Evolutionary conservation across 2,113 vertebrate species (phyloP), one percentile per base, ranked within the genome.

Genomic region (Xiphophorus maculatus): DNA sequence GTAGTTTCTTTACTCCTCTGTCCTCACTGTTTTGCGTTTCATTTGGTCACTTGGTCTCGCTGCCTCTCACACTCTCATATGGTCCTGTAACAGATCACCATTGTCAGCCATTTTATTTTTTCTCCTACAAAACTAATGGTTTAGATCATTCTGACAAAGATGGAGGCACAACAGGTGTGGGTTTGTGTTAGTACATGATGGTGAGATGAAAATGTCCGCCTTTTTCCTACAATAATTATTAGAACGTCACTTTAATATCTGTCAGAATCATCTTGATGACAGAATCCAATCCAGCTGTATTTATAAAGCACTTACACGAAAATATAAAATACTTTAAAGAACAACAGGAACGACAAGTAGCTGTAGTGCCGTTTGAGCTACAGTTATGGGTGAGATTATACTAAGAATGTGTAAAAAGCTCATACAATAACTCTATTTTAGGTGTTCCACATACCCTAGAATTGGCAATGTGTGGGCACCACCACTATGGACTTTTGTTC

Each of bases 31-130:
- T 42, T n/a, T 73, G 42, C 48, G 58, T 70, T 65, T 84, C 77
- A 63, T 87, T 73, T 80, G 82, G 60, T 76, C 32, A 40, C 83
- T 86, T 86, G 88, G 85, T 88, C 83, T 64, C 54, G 71, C 35
- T 62, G 48, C 79, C 83, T 78, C 76, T 65, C 42, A 35, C 69
- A 33, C 75, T 60, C 71, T 74, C 79, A 66, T 19, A 1, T 51
- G 40, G 77, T 61, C 73, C 40, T 71, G 83, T 87, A 79, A 69
- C 72, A 75, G 87, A 82, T 76, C 32, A 30, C 69, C 73, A 62
- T 71, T 82, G 85, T 85, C 81, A 70, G 76, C 66, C 73, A 76
- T 74, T 84, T 79, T 72, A 76, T 74, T 84, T 79, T 72, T 88
- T 81, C 73, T 66, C 48, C 48, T 86, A 51, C 44, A 72, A 87